Conservation (phyloP, 2,797 vertebrate species). For the Nannoperca australis region DNA sequence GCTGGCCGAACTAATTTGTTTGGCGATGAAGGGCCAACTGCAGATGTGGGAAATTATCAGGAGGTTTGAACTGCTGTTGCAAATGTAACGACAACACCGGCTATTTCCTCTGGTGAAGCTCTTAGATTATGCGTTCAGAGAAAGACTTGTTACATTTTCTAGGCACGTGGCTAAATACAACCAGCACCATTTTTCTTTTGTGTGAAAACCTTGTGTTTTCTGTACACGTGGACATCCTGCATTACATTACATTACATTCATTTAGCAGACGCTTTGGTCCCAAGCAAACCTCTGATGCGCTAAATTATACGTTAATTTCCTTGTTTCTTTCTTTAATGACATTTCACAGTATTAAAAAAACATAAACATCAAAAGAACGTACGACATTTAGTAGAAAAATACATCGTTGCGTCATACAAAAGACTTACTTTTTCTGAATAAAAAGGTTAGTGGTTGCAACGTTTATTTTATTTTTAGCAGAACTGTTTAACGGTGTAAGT, state of each 20-base stretch:
- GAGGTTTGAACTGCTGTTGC: background rate
- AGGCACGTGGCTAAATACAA: background rate
- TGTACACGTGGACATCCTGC: no score
- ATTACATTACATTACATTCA: background rate
- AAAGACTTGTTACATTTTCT: background rate
- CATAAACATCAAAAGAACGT: conserved; percentile 24
- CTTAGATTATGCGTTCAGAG: background rate
- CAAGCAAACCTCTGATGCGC: background rate
- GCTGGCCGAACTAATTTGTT: background rate
- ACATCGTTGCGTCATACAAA: conserved; percentile 46
- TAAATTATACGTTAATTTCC: conserved; percentile 33
- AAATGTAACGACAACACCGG: background rate
- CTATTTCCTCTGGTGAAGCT: background rate
- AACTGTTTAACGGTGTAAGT: conserved; percentile 33
- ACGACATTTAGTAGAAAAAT: conserved; percentile 46
- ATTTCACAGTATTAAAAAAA: conserved; percentile 54
- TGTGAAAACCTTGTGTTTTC: background rate
- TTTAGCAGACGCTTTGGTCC: background rate
- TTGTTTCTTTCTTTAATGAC: conserved; percentile 33
- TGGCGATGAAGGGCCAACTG: background rate
- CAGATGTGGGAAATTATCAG: background rate
- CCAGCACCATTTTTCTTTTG: no score
- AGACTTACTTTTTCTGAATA: conserved; percentile 16
- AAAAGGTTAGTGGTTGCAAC: conserved; percentile 55
- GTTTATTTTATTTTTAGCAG: conserved; percentile 27